Evolutionary conservation across 2,797 vertebrate species (phyloP).

Genomic region (Lagocephalus sceleratus): DNA sequence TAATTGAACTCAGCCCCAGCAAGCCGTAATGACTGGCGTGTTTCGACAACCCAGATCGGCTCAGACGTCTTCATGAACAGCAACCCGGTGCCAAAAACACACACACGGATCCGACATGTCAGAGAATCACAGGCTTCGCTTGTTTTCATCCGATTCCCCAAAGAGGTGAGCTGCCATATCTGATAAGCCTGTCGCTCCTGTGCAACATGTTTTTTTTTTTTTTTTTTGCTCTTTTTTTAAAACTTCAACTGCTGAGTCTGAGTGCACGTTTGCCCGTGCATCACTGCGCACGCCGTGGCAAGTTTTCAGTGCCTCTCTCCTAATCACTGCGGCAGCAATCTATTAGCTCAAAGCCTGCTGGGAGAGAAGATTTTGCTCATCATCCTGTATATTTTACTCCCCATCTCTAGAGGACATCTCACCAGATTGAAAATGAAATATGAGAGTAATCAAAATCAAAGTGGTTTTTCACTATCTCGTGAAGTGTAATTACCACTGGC

Average conservation of each 20-base stretch:
- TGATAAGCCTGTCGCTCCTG: background rate
- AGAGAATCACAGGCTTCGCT: background rate
- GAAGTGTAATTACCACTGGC: conserved; percentile 51
- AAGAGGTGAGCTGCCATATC: background rate
- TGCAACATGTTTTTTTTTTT: background rate
- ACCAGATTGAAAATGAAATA: conserved; percentile 57
- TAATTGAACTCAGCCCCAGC: too few relatives aligned
- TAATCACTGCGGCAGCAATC: conserved; percentile 47
- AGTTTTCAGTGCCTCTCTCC: conserved; percentile 19
- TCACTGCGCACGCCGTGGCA: background rate
- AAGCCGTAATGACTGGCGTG: too few relatives aligned
- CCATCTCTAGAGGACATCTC: conserved; percentile 43
- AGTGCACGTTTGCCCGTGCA: background rate
- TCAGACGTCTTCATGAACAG: background rate
- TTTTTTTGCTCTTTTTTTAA: background rate
- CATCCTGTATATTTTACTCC: conserved; percentile 47
- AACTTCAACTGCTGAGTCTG: background rate
- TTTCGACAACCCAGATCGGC: background rate
- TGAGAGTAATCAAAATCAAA: conserved; percentile 55
- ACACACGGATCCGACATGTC: background rate
- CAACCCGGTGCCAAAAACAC: background rate
- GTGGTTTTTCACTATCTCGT: conserved; percentile 38
- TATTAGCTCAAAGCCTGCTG: conserved; percentile 46
- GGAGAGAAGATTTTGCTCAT: conserved; percentile 39
- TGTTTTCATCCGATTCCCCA: background rate